Conservation (phyloP, 2,797 vertebrate genomes). For the Pterois miles region DNA sequence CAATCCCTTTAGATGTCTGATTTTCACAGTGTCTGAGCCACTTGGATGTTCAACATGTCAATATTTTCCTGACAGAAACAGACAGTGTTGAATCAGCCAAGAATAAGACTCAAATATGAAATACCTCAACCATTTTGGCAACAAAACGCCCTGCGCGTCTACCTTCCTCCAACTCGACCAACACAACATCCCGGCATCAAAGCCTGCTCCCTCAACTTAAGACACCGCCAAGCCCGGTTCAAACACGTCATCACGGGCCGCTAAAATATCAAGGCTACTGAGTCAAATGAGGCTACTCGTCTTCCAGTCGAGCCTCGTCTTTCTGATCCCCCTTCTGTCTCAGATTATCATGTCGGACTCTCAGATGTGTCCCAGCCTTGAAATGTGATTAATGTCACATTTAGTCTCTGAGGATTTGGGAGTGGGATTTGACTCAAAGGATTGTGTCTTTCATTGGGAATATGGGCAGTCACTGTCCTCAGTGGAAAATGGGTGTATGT, state of each 20-base stretch:
- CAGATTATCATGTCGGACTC: constrained; percentile 52
- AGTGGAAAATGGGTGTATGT: neutral
- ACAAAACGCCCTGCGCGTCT: too few relatives aligned
- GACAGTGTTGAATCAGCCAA: constrained; percentile 10
- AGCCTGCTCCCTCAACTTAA: neutral
- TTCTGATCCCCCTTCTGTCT: constrained; percentile 40
- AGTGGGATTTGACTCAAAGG: constrained; percentile 40
- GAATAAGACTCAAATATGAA: constrained; percentile 1
- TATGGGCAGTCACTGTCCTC: constrained; percentile 8
- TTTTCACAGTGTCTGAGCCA: constrained; percentile 37
- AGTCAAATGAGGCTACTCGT: constrained; percentile 45
- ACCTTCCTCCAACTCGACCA: neutral
- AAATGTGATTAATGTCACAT: constrained; percentile 69
- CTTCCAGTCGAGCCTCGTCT: constrained; percentile 28
- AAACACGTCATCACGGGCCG: neutral
- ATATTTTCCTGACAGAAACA: constrained; percentile 36
- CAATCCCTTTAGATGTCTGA: constrained; percentile 22
- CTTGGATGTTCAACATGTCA: constrained; percentile 40
- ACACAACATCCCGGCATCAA: constrained; percentile 25
- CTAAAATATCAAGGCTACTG: constrained; percentile 33
- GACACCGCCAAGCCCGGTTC: constrained; percentile 7
- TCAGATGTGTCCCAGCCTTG: constrained; percentile 49
- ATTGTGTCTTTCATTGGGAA: constrained; percentile 19
- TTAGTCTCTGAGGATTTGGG: constrained; percentile 50
- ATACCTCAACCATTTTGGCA: neutral